Percentiles rank a stretch among this genome's conserved stretches.
Conservation (phyloP, 2,113 vertebrate genomes). For the Rhea pennata region DNA sequence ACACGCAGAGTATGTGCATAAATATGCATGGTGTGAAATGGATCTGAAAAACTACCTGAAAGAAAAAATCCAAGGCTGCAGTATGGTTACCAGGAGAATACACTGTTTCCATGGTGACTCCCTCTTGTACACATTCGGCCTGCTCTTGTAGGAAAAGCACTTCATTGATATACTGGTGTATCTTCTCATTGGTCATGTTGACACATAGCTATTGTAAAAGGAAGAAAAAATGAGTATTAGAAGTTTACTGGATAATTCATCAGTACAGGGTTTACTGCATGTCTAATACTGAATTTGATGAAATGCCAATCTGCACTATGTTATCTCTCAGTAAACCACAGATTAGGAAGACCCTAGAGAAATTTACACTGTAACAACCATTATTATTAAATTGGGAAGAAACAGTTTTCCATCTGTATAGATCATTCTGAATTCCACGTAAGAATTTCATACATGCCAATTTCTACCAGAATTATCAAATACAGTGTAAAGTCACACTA, state of each 20-base stretch:
- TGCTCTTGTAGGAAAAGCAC: conserved; percentile 94
- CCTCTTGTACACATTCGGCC: conserved; percentile 92
- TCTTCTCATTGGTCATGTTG: conserved; percentile 96
- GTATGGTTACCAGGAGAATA: conserved; percentile 85
- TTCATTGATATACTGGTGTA: conserved; percentile 89
- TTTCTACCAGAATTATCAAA: not conserved
- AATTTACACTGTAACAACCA: conserved; percentile 25
- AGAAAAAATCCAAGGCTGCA: conserved; percentile 91
- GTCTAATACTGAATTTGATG: not conserved
- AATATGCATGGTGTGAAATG: not conserved
- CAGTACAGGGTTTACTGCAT: not conserved
- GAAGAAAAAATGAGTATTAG: conserved; percentile 15
- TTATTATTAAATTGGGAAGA: not conserved
- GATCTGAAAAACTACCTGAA: conserved; percentile 84
- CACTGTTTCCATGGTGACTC: conserved; percentile 89
- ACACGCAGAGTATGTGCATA: not conserved
- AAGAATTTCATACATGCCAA: not conserved
- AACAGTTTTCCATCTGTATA: not conserved
- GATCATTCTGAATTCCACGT: not conserved
- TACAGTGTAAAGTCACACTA: not conserved
- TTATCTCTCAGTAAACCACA: not conserved
- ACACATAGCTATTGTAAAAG: conserved; percentile 86
- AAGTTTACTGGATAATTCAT: conserved; percentile 22
- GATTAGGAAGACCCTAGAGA: not conserved
- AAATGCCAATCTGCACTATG: not conserved